Percentiles rank a stretch among this genome's conserved stretches.
phyloP scores from a whole-genome alignment of 92 coral and sea anemone species.

The Desmophyllum pertusum region DNA sequence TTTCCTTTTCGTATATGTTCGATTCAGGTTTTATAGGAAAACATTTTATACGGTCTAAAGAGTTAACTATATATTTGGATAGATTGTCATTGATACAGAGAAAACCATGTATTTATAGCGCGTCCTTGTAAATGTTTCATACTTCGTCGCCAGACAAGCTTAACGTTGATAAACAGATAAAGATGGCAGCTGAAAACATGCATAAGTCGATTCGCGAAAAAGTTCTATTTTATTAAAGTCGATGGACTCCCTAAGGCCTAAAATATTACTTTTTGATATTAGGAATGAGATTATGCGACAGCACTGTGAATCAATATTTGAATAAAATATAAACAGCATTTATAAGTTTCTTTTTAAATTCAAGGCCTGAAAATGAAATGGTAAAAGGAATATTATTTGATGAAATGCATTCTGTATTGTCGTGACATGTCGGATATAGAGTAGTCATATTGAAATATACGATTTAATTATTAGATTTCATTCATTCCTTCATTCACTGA shows the following conservation, averaged over 20 bases:
- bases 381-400: not conserved
- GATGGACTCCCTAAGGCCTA: not conserved
- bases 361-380: not conserved
- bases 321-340: not conserved
- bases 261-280: not conserved
- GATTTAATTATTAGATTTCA: not conserved
- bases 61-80: not conserved
- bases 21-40: no score
- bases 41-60: not conserved
- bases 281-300: not conserved
- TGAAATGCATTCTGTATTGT: not conserved
- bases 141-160: not conserved
- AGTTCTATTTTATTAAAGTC: not conserved
- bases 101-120: not conserved
- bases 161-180: not conserved
- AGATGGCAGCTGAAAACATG: not conserved
- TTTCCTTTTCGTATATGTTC: not conserved
- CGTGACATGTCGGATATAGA: not conserved
- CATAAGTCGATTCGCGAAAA: not conserved
- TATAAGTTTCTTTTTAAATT: not conserved
- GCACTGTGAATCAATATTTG: constrained; percentile 10
- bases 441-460: not conserved
- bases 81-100: not conserved
- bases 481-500: not conserved
- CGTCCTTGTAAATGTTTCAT: not conserved